Evolutionary conservation across 2,888 invertebrate species (phyloP), one percentile per base, ranked within the genome.

Genomic region (Yponomeuta plumbellus): DNA sequence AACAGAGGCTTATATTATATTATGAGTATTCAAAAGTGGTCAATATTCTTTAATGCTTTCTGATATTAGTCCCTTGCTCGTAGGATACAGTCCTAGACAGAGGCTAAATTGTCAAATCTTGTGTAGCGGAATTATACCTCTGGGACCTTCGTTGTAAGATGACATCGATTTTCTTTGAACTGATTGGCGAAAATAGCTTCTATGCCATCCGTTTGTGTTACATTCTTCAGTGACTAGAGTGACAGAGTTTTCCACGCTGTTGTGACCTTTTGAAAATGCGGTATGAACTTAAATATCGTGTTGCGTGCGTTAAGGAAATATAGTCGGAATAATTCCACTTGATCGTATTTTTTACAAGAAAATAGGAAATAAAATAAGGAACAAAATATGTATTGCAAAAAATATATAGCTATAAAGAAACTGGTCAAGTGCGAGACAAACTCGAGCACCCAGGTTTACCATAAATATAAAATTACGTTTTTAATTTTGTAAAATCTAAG

Each of bases 231-330:
- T 69, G 71, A 65, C 69, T 68, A 61, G n/a, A 13, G 63, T 56
- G 66, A 69, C 20, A 10, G n/a, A 67, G 76, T 77, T 74, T 72
- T 73, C 69, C 62, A 68, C 77, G 78, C 75, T 71, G 74, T 80
- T 88, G 74, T 58, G 77, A 77, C 79, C 75, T 86, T 85, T 76
- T 74, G 72, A 73, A 70, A 70, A 70, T 69, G 72, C 69, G 17
- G 69, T 69, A 72, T 73, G 75, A 75, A 79, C 80, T 88, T 84
- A 88, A 88, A 89, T 88, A 86, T 87, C 86, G 86, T 86, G 86
- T 88, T 84, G 82, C 83, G 77, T 52, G 44, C 17, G 13, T 52
- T 52, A 52, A 17, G 44, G 17, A 79, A 83, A 81, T 81, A 79
- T 75, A 52, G 44, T 52, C 44, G 44, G 44, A 4, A 4, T 3